A percentile compares a stretch with the other conserved stretches of the same genome.
Conservation (phyloP, 2,113 vertebrate genomes). For the Lycaon pictus region DNA sequence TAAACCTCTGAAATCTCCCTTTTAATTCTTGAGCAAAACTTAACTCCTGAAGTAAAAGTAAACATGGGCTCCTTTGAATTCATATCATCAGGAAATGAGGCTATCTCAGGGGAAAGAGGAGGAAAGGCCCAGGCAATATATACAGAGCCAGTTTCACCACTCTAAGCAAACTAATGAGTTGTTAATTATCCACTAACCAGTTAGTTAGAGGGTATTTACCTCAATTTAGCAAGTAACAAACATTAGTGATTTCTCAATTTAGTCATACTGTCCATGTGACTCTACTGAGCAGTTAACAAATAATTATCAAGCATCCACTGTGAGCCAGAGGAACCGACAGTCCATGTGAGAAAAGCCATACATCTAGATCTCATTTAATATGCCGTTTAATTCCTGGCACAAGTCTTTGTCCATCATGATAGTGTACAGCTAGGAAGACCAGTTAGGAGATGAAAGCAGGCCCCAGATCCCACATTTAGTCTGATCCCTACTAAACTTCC, state of each 20-base stretch:
- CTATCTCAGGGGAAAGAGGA: not conserved
- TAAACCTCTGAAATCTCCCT: not conserved
- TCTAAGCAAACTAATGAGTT: not conserved
- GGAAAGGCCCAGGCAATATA: not conserved
- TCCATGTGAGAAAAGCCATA: not conserved
- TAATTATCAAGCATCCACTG: not conserved
- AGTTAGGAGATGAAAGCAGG: not conserved
- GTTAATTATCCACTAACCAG: not conserved
- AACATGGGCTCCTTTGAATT: constrained; percentile 32
- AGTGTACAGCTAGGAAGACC: not conserved
- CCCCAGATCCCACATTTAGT: not conserved
- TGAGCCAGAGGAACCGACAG: not conserved
- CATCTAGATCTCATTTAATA: not conserved
- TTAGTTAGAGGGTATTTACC: not conserved
- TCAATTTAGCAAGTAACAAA: not conserved
- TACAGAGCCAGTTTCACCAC: not conserved
- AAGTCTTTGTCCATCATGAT: not conserved
- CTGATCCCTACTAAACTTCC: not conserved
- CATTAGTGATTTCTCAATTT: not conserved
- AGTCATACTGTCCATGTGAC: not conserved
- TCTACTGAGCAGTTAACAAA: not conserved
- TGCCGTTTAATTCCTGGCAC: not conserved
- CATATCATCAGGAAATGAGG: constrained; percentile 31
- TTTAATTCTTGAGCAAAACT: constrained; percentile 31
- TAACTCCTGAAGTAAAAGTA: constrained; percentile 28